Evolutionary conservation across 2,797 vertebrate genomes (phyloP), one percentile per base, ranked within the genome.

Genomic region (Dendrocincla tyrannina): DNA sequence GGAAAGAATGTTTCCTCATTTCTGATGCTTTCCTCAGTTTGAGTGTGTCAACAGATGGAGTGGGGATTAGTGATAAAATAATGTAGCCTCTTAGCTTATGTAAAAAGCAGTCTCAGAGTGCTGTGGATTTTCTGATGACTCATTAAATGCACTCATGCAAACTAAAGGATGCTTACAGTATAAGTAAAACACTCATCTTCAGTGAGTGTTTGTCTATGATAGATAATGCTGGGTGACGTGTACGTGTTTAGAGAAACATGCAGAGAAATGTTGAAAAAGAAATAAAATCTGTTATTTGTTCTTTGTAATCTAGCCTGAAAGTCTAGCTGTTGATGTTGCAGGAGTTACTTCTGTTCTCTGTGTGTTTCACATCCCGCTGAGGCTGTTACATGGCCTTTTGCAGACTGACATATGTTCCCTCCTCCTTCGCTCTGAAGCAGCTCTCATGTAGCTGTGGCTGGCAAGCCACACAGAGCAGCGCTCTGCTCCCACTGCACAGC

Each of bases 31-130:
- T 89, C 66, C n/a, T 85, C 46, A 85, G 24, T 73, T 81, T 79
- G 62, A 85, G n/a, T 62, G 32, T 66, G 50, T 67, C 87, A 95
- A 85, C 82, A 95, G 92, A 94, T 92, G 77, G 92, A 96, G 92
- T 76, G 52, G 41, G 69, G 78, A 94, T 97, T 93, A 92, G 49
- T 64, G 82, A 69, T 80, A 95, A 95, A 91, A 87, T 66, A 92
- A 69, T 63, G 72, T 89, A 41, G 49, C 76, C 68, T 95, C 76
- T 95, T 69, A 91, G 46, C 14, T 96, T 91, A 66, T 85, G 64
- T 72, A 85, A 93, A 93, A 97, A 84, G 39, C 64, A 73, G 69
- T 67, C 72, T 89, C 46, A 74, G 67, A 4, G 8, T 69, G 55
- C 62, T 85, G 55, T 79, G 60, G 63, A 85, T 93, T 94, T 96